A percentile compares a stretch with the other conserved stretches of the same genome.
Conservation (phyloP, 2,797 vertebrate genomes). For the Enteromius argenteus region DNA sequence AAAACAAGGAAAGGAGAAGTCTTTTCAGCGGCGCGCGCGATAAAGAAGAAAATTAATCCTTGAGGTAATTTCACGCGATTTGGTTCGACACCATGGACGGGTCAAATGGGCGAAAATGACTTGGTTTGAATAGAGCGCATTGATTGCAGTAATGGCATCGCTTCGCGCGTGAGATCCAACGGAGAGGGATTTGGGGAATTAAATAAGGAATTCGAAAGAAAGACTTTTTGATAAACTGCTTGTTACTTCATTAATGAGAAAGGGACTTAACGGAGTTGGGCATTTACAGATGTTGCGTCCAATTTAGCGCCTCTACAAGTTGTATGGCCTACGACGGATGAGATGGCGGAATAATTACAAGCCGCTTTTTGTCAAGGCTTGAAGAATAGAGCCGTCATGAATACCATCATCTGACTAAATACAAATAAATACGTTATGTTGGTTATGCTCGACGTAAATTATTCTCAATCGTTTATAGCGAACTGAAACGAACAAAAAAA, state of each 20-base stretch:
- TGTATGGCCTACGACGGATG: constrained; percentile 71
- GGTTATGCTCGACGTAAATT: not conserved
- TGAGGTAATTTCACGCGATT: constrained; percentile 89
- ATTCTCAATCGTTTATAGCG: not conserved
- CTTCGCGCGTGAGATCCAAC: constrained; percentile 75
- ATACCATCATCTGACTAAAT: constrained; percentile 23
- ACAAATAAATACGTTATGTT: not conserved
- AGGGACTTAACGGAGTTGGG: constrained; percentile 74
- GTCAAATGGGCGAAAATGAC: constrained; percentile 84
- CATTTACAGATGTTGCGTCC: constrained; percentile 82
- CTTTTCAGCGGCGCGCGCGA: constrained; percentile 77
- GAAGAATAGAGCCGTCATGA: constrained; percentile 30
- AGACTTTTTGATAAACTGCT: constrained; percentile 83
- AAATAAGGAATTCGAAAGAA: constrained; percentile 68
- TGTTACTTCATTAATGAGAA: constrained; percentile 89
- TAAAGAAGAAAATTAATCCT: constrained; percentile 86
- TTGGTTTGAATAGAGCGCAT: constrained; percentile 79
- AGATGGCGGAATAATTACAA: constrained; percentile 79
- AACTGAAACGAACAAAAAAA: not conserved
- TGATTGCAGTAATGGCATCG: constrained; percentile 86
- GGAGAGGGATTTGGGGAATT: constrained; percentile 67
- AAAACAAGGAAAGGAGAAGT: constrained; percentile 78
- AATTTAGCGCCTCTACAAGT: constrained; percentile 78
- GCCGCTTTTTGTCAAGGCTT: constrained; percentile 70
- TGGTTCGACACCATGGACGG: constrained; percentile 84